Evolutionary conservation across 2,113 vertebrate genomes (phyloP).

Genomic region (Strix uralensis): DNA sequence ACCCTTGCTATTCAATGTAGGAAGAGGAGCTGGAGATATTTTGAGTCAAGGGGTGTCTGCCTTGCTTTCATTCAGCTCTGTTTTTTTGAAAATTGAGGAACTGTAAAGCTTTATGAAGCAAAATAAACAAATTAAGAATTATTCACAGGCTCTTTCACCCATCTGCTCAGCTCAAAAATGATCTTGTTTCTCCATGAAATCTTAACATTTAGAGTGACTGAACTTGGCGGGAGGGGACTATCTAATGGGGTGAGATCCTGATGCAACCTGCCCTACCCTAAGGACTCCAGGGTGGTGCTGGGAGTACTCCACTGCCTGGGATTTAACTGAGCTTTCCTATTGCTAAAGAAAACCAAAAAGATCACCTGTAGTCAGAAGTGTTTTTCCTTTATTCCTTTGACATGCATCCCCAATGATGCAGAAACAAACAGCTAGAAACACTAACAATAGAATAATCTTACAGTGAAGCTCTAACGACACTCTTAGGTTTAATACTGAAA

Average conservation of each 20-base stretch:
- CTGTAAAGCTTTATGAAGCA: background rate
- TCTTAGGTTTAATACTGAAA: background rate
- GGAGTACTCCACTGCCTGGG: background rate
- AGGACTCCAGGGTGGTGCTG: background rate
- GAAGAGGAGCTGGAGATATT: accelerated
- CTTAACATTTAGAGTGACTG: background rate
- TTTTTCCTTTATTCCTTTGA: background rate
- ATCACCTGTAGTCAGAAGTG: background rate
- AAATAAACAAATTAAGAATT: background rate
- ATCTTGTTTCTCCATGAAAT: background rate
- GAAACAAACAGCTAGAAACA: background rate
- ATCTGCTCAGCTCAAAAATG: background rate
- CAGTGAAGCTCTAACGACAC: accelerated
- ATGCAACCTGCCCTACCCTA: background rate
- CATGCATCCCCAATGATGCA: background rate
- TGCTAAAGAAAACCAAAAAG: background rate
- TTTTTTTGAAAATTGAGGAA: background rate
- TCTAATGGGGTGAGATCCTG: background rate
- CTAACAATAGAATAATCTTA: background rate
- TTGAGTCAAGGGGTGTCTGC: background rate
- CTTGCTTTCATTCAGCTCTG: background rate
- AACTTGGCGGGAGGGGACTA: background rate
- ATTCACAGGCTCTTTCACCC: background rate
- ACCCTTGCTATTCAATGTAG: background rate
- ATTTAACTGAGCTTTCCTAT: background rate